phyloP scores from a whole-genome alignment of 2,888 invertebrate genomes.

The Drosophila niveifrons region DNA sequence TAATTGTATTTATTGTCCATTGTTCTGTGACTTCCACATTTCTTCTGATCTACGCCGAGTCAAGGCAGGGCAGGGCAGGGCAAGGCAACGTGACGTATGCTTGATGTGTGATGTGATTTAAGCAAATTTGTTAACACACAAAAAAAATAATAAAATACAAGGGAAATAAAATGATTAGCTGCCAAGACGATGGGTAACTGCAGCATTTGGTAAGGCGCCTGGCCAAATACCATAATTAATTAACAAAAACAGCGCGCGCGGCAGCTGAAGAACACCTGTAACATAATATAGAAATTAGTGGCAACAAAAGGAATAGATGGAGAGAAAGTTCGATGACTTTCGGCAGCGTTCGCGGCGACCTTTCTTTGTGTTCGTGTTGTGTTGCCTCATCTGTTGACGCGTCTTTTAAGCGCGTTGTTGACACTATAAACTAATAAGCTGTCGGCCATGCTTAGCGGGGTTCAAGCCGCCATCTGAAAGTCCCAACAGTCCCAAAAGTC shows the following conservation, averaged over 20 bases:
- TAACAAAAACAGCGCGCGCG: slow-evolving; percentile 39
- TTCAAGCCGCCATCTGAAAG: slow-evolving; percentile 1
- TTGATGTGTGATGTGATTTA: slow-evolving; percentile 16
- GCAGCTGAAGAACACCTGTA: slow-evolving; percentile 56
- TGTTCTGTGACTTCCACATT: slow-evolving; percentile 27
- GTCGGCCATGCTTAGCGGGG: slow-evolving; percentile 39
- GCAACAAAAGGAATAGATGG: slow-evolving; percentile 44
- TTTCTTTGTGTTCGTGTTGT: slow-evolving; percentile 52
- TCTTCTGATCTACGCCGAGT: slow-evolving; percentile 12
- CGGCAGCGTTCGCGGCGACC: slow-evolving; percentile 53
- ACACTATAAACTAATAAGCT: slow-evolving; percentile 78
- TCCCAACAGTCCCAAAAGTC: not conserved
- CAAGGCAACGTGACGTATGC: slow-evolving; percentile 34
- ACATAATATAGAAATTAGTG: slow-evolving; percentile 74
- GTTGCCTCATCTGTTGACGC: slow-evolving; percentile 24
- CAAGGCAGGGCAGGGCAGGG: not conserved
- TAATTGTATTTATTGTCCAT: slow-evolving; percentile 37
- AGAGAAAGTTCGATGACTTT: slow-evolving; percentile 81
- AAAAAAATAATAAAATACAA: too few relatives aligned
- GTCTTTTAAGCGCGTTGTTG: slow-evolving; percentile 70
- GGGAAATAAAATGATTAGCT: slow-evolving; percentile 12
- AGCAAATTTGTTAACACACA: slow-evolving; percentile 25
- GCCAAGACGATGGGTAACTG: slow-evolving; percentile 25
- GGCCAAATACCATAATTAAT: slow-evolving; percentile 57
- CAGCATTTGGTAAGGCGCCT: slow-evolving; percentile 36